A percentile compares a stretch with the other conserved stretches of the same genome.
phyloP scores from a whole-genome alignment of 2,888 invertebrate genomes.

The Macrostomum cliftonense region DNA sequence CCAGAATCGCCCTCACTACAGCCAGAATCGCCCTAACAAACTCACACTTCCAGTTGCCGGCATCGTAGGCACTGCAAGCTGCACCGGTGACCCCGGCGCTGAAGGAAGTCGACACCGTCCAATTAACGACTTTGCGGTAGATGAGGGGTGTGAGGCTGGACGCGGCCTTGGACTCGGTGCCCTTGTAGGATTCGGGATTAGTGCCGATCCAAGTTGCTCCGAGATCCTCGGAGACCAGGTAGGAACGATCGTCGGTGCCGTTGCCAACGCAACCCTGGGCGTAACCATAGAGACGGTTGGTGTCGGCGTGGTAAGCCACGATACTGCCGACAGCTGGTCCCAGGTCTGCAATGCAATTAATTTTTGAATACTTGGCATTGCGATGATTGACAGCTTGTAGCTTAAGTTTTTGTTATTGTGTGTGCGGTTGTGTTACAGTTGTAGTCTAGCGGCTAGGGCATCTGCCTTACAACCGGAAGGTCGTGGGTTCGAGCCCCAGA shows the following conservation, averaged over 20 bases:
- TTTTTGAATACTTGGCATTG: no score
- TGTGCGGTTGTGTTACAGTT: no score
- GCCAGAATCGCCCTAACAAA: neutral
- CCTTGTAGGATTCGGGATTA: neutral
- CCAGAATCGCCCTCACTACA: neutral
- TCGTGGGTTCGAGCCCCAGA: no score
- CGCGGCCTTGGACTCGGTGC: neutral
- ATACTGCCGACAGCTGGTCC: neutral
- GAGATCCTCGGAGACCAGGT: neutral
- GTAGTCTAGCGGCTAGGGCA: no score
- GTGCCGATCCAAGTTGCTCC: neutral
- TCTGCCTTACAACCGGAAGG: no score
- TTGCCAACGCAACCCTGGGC: neutral
- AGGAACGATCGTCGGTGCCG: neutral
- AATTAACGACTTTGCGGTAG: neutral
- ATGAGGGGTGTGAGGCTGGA: neutral
- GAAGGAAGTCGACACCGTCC: neutral
- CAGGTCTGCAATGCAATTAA: neutral
- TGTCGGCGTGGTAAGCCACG: neutral
- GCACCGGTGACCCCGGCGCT: neutral
- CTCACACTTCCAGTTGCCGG: neutral
- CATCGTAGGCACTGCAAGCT: neutral
- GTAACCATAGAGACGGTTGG: neutral
- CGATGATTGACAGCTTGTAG: no score
- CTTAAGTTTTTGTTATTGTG: no score